Conservation (phyloP, 2,888 invertebrate genomes). For the Podotricha telesiphe region DNA sequence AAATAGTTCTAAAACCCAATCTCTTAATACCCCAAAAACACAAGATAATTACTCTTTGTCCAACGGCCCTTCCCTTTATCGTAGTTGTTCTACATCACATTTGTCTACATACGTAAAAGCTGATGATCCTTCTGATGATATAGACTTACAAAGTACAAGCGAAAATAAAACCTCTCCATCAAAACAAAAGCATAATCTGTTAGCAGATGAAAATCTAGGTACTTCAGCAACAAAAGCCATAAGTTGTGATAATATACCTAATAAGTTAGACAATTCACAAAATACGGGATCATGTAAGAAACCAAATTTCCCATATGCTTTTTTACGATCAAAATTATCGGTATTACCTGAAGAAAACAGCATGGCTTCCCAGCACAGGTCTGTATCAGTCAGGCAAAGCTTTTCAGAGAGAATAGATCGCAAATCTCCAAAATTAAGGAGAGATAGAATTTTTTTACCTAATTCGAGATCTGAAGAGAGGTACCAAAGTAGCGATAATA, state of each 20-base stretch:
- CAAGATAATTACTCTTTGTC: slow-evolving; percentile 69
- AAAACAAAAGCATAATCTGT: slow-evolving; percentile 62
- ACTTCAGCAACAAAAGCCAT: slow-evolving; percentile 85
- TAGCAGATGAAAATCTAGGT: slow-evolving; percentile 69
- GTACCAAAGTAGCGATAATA: slow-evolving; percentile 81
- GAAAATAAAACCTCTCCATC: slow-evolving; percentile 65
- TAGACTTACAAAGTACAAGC: slow-evolving; percentile 84
- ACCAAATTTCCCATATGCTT: slow-evolving; percentile 90
- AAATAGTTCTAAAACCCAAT: slow-evolving; percentile 83
- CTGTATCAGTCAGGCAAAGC: slow-evolving; percentile 78
- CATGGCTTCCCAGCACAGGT: slow-evolving; percentile 78
- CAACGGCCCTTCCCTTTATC: slow-evolving; percentile 84
- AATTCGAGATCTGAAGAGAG: slow-evolving; percentile 85
- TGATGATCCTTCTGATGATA: slow-evolving; percentile 91
- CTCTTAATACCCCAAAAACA: slow-evolving; percentile 67
- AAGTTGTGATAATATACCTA: slow-evolving; percentile 89
- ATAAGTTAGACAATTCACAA: slow-evolving; percentile 76
- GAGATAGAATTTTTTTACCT: slow-evolving; percentile 68
- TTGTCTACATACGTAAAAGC: slow-evolving; percentile 89
- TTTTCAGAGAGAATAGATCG: slow-evolving; percentile 79
- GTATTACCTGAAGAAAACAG: slow-evolving; percentile 90
- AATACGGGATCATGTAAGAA: slow-evolving; percentile 82
- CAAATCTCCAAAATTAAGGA: slow-evolving; percentile 74
- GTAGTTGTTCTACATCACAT: slow-evolving; percentile 91
- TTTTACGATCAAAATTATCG: slow-evolving; percentile 89